phyloP scores from a whole-genome alignment of 2,113 vertebrate species.

The Dicrurus megarhynchus region DNA sequence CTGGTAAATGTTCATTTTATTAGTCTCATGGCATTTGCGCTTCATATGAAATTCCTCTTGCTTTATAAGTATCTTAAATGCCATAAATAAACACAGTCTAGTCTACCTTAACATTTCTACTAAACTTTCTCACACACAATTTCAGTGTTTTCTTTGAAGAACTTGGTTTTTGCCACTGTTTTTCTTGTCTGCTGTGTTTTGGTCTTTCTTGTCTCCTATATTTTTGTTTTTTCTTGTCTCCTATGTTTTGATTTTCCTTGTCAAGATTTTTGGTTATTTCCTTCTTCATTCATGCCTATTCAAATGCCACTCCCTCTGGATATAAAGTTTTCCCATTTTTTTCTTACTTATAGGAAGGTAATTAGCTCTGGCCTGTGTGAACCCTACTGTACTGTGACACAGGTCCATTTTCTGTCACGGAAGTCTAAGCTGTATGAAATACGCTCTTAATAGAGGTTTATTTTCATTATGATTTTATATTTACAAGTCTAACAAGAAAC shows the following conservation, averaged over 20 bases:
- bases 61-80: not conserved
- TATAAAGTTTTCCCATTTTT: not conserved
- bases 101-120: not conserved
- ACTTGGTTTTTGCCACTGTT: not conserved
- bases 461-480: not conserved
- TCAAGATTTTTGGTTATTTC: not conserved
- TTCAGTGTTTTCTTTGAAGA: not conserved
- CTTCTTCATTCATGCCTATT: not conserved
- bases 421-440: not conserved
- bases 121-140: not conserved
- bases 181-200: not conserved
- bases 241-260: not conserved
- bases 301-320: not conserved
- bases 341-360: not conserved
- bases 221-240: not conserved
- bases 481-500: not conserved
- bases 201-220: not conserved
- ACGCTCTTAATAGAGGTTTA: not conserved
- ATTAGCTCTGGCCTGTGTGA: not conserved
- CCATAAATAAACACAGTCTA: not conserved
- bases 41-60: not conserved
- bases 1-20: conserved; percentile 72
- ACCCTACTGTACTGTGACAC: not conserved
- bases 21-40: not conserved
- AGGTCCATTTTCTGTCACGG: not conserved